Evolutionary conservation across 2,113 vertebrate species (phyloP), one percentile per base, ranked within the genome.

Genomic region (Ptychochromis oligacanthus): DNA sequence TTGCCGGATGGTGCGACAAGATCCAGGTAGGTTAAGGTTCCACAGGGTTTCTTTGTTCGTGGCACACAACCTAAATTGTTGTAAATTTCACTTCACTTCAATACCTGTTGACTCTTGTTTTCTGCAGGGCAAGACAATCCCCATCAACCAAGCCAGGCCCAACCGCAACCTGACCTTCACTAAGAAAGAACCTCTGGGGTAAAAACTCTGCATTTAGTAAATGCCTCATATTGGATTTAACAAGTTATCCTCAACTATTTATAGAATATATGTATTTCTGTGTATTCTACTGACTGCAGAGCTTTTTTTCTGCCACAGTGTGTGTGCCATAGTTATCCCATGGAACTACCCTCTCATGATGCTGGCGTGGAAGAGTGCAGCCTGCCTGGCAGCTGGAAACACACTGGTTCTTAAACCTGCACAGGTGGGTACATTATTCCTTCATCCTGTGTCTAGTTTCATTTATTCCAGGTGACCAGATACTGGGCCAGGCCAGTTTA

Each of bases 281-380:
- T 79, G 36, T 36, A 22, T 40, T 46, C 60, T 11, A 40, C 36
- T 49, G 22, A 56, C 7, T 4, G 6, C 3, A 26, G 38, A 34
- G 22, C 22, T 22, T 57, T 0, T 1, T 75, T 24, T 24, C 6
- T 38, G 20, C 61, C 12, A 7, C 86, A 97, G 97, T 14, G 97
- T 97, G 65, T 97, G 97, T 83, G 97, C 94, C 36, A 97, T 97
- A 1, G 24, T 97, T 55, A 97, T 97, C 82, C 97, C 97, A 0
- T 97, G 97, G 97, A 97, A 97, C 92, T 97, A 97, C 75, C 97
- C 97, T 0, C 93, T 97, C 5, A 97, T 97, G 97, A 97, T 97
- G 97, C 77, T 97, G 76, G 96, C 97, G 5, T 97, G 97, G 97
- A 97, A 97, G 86, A 95, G 96, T 0, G 97, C 97, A 0, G 97